Base-by-base conservation (phyloP, 2,888 invertebrate species). In the Hybos culiciformis region DNA sequence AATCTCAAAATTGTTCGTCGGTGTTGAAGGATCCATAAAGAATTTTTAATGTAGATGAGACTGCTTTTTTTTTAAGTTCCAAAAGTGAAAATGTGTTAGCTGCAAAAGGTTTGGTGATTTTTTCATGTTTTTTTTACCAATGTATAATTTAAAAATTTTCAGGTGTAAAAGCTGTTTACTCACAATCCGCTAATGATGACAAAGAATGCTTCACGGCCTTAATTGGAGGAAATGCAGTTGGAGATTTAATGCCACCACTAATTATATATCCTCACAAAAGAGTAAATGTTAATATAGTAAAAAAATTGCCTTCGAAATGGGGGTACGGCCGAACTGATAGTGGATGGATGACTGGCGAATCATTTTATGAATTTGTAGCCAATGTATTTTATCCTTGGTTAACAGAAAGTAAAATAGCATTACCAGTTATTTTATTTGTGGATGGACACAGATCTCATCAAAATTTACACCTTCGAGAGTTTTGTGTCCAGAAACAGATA, bases 271-370 rank as follows among this genome's bases (percentile, higher is more conserved):
- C 33, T 12, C 33, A 33, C 15, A 41, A 41, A 23, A 21, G 33
- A 38, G 24, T 17, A 7, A 19, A n/a, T 5, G 14, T 23, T 24
- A 18, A 20, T 19, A 29, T 17, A 37, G 31, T 33, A 17, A 12
- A 36, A 31, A 39, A 37, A 42, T 20, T 38, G 41, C 31, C 15
- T 23, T 7, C 11, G 12, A 17, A 11, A 14, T 68, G 63, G 63
- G 56, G 56, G 33, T 43, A 62, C 23, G 66, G 63, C 44, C 58
- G 54, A 46, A 59, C 62, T 3, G 63, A 67, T 12, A 57, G 47
- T 39, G 64, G 63, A 5, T 66, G 66, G 68, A 69, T 61, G 63
- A 63, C 57, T 9, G 50, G 54, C 1, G 58, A 58, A 49, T 54
- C 53, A 4, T 65, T 67, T 51, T 64, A 50, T 47, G 60, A 67